A percentile compares a stretch with the other conserved stretches of the same genome.
These are phyloP conservation scores for Heterodera carotae DNA, from an alignment of 1,140 invertebrate genomes.

Conservation along the genomic window DNA sequence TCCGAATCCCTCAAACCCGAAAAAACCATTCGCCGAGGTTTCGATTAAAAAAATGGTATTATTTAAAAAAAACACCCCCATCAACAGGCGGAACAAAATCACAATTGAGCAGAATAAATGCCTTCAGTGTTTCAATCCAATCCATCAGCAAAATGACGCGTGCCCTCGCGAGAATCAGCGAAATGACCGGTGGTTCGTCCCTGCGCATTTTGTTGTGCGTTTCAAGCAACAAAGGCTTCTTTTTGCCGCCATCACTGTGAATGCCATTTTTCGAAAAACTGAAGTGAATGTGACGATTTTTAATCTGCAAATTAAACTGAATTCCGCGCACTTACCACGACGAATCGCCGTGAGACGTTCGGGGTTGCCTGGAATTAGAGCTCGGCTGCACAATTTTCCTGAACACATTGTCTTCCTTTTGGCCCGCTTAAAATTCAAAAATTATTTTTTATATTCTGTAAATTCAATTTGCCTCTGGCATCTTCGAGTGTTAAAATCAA, in stretches of 20 bases:
- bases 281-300: no score
- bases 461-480: no score
- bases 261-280: background rate
- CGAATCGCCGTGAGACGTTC: no score
- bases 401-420: constrained; percentile 8
- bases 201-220: constrained; percentile 57
- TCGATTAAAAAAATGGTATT: background rate
- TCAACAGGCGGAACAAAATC: constrained; percentile 59
- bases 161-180: constrained; percentile 91
- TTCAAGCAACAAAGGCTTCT: constrained; percentile 51
- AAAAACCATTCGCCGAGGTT: no score
- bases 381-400: background rate
- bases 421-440: constrained; percentile 13
- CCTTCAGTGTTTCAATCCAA: constrained; percentile 83
- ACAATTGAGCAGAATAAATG: constrained; percentile 74
- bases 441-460: no score
- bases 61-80: constrained; percentile 9
- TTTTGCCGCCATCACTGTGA: background rate
- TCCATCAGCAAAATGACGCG: constrained; percentile 87
- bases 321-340: no score
- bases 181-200: constrained; percentile 69
- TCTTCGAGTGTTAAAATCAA: no score
- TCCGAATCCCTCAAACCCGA: no score
- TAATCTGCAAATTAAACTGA: no score
- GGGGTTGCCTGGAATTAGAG: background rate